Evolutionary conservation across 2,797 vertebrate genomes (phyloP), one percentile per base, ranked within the genome.

Genomic region (Botia almorhae): DNA sequence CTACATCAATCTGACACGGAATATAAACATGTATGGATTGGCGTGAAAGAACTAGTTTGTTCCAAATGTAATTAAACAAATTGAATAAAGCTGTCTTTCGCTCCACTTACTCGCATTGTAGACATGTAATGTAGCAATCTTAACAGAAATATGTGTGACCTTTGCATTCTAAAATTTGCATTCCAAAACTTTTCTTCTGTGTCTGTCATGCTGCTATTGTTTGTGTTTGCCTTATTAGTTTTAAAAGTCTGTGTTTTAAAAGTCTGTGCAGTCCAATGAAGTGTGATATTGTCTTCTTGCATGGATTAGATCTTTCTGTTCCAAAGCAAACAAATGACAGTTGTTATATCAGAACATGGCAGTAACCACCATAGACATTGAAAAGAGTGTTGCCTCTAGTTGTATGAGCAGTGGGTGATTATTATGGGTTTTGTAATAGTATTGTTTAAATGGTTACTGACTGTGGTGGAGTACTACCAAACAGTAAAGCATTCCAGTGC

Each of bases 211-310:
- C 61, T 33, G 26, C 26, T 36, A 56, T 68, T 69, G 64, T 77
- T 58, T 77, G 36, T 48, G 53, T 39, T 23, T 58, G 51, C 55
- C 43, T 33, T 77, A 33, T 77, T 69, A 26, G 53, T 69, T 77
- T 69, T 48, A 60, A 77, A 46, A 69, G 39, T 60, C 23, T 21
- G 2, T 43, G 53, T 69, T 77, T 69, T 48, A 60, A 77, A 46
- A 69, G 39, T 60, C 23, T 21, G 2, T 48, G 21, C 53, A 48
- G 53, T 60, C 39, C 75, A 69, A 11, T 69, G 65, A 69, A 39
- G 53, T 77, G 65, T 77, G 53, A 69, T 33, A 69, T 77, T 77
- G 63, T 17, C 33, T 50, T 23, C 29, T 19, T 48, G 65, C 16
- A 48, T 58, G 53, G 65, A 69, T 69, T 50, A 69, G 21, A 11